Evolutionary conservation across 2,797 vertebrate species (phyloP).

Genomic region (Micrastur ruficollis): DNA sequence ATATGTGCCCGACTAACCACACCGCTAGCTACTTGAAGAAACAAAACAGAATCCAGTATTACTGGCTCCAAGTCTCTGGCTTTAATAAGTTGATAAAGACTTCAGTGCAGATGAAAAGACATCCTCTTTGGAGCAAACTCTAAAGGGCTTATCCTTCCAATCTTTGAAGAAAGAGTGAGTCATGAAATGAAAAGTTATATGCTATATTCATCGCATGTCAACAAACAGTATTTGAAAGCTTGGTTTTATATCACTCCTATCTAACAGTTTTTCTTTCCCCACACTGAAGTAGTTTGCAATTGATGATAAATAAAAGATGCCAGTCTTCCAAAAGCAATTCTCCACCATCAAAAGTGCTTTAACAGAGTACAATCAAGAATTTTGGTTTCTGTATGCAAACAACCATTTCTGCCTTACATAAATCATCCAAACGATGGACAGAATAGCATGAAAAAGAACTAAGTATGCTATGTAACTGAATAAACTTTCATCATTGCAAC

Average conservation of each 20-base stretch:
- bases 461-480: background rate
- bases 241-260: background rate
- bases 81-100: background rate
- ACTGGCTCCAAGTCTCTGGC: background rate
- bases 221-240: background rate
- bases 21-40: background rate
- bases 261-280: background rate
- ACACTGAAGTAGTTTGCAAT: background rate
- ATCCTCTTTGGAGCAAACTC: background rate
- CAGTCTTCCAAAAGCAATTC: conserved; percentile 20
- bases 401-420: background rate
- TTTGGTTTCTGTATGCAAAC: background rate
- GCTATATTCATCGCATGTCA: background rate
- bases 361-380: background rate
- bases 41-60: background rate
- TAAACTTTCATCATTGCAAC: background rate
- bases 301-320: conserved; percentile 19
- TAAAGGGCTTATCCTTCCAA: background rate
- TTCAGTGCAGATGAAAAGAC: background rate
- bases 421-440: background rate
- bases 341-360: background rate
- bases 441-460: background rate
- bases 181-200: background rate
- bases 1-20: background rate
- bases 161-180: background rate